Percentiles rank a stretch among this genome's conserved stretches.
phyloP scores from a whole-genome alignment of 2,113 vertebrate species.

The Stegastes partitus region DNA sequence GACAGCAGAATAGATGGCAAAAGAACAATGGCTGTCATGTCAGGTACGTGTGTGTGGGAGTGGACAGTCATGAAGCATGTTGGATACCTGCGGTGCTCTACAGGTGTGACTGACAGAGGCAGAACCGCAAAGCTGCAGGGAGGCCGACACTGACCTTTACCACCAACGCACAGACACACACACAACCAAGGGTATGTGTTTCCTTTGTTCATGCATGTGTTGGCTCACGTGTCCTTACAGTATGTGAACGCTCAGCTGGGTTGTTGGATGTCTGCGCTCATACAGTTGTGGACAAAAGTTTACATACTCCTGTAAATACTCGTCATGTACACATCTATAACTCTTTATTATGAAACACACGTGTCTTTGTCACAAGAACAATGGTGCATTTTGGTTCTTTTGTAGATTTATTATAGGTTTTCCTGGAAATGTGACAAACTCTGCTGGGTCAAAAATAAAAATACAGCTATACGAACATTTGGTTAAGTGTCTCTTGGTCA shows the following conservation, averaged over 20 bases:
- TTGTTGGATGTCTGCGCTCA: not conserved
- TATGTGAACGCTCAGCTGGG: not conserved
- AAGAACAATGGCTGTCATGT: conserved; percentile 51
- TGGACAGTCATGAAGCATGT: conserved; percentile 13
- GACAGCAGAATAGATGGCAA: conserved; percentile 28
- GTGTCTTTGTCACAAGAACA: no score
- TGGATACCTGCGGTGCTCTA: conserved; percentile 55
- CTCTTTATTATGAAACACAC: no score
- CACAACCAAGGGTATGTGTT: not conserved
- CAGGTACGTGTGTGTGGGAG: conserved; percentile 17
- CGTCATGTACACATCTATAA: no score
- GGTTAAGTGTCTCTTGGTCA: no score
- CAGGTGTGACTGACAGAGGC: conserved; percentile 67
- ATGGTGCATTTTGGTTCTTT: no score
- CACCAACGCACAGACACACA: conserved; percentile 4
- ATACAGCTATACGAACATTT: no score
- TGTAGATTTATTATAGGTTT: no score
- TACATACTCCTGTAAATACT: no score
- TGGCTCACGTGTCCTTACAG: conserved; percentile 10
- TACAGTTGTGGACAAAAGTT: no score
- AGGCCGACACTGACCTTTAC: conserved; percentile 71
- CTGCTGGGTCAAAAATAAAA: no score
- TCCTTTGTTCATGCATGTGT: conserved; percentile 1
- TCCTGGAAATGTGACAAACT: no score
- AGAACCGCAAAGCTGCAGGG: conserved; percentile 66